Base-by-base conservation (phyloP, 2,888 invertebrate species). In the Lacanobia wlatinum region DNA sequence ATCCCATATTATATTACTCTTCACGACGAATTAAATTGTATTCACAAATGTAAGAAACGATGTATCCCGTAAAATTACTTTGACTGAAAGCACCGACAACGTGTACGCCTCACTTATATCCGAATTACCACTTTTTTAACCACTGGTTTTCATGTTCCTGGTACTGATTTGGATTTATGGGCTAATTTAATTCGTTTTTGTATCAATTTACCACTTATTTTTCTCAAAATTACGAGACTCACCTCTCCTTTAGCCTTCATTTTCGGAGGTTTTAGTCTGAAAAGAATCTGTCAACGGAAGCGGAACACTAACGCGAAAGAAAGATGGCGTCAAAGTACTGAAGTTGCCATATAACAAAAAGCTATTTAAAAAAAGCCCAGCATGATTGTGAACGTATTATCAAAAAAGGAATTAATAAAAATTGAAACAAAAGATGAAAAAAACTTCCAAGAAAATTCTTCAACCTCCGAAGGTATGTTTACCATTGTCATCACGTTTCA, bases 241-340 rank as follows among this genome's bases (percentile, higher is more conserved):
- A 98, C 98, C 98, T 98, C 97, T 97, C 98, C 98, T 97, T 98
- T 98, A 86, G 98, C 98, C 97, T 98, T 98, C 98, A 98, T 98
- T 96, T 96, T 97, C 89, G 88, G 93, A 94, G 93, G 87, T 91
- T 94, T 92, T 92, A 89, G 83, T 89, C 90, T 92, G 59, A 92
- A 96, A 95, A 96, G 96, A 97, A 93, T 82, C 92, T 94, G 93
- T 93, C 94, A 95, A 92, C 92, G 95, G 95, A 96, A 95, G 86
- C 94, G 95, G 95, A 95, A 93, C 88, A 90, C 85, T 84, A 84
- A 90, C 87, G 87, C 76, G 74, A 91, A 90, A 90, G 88, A 87
- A 90, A 91, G 83, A 91, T 91, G 92, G 90, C 86, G 87, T 38
- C 62, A 4, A n/a, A 23, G 4, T 12, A 3, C 6, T 12, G 3